A percentile compares a stretch with the other conserved stretches of the same genome.
Conservation (phyloP, 2,113 vertebrate genomes). For the Romanogobio albipinnatus region DNA sequence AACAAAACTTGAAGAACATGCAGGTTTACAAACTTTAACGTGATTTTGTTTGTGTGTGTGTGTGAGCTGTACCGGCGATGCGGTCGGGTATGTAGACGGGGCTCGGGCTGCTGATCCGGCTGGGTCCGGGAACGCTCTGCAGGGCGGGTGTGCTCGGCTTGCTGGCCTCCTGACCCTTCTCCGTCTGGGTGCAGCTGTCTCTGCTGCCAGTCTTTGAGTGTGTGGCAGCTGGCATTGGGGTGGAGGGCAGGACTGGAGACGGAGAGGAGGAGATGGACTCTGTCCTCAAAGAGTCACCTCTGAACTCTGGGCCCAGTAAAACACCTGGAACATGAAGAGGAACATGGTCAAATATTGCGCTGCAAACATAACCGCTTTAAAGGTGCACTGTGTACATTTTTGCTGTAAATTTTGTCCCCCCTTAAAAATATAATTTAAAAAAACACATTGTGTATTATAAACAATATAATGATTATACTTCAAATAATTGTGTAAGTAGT, state of each 20-base stretch:
- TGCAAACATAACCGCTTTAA: too few relatives aligned
- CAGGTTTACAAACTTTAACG: not conserved
- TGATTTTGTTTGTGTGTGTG: not conserved
- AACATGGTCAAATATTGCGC: not conserved
- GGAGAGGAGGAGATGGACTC: slow-evolving; percentile 93
- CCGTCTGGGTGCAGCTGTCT: slow-evolving; percentile 95
- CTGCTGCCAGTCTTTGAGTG: slow-evolving; percentile 95
- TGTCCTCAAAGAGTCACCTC: slow-evolving; percentile 82
- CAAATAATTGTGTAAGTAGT: too few relatives aligned
- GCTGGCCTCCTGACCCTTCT: slow-evolving; percentile 80
- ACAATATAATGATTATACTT: too few relatives aligned
- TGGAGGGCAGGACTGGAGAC: slow-evolving; percentile 90
- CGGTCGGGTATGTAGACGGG: slow-evolving; percentile 79
- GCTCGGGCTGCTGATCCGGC: slow-evolving; percentile 75
- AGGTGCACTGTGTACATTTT: too few relatives aligned
- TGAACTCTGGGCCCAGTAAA: slow-evolving; percentile 91
- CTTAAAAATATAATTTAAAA: too few relatives aligned
- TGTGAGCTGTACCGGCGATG: slow-evolving; percentile 66
- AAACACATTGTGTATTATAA: too few relatives aligned
- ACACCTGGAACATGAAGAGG: slow-evolving; percentile 75
- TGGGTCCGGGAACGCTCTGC: slow-evolving; percentile 70
- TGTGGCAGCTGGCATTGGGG: slow-evolving; percentile 78
- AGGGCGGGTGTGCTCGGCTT: slow-evolving; percentile 77
- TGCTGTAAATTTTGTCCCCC: too few relatives aligned
- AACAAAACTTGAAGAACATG: not conserved